Conservation (phyloP, 1,140 invertebrate species). For the Drosophila erecta region DNA sequence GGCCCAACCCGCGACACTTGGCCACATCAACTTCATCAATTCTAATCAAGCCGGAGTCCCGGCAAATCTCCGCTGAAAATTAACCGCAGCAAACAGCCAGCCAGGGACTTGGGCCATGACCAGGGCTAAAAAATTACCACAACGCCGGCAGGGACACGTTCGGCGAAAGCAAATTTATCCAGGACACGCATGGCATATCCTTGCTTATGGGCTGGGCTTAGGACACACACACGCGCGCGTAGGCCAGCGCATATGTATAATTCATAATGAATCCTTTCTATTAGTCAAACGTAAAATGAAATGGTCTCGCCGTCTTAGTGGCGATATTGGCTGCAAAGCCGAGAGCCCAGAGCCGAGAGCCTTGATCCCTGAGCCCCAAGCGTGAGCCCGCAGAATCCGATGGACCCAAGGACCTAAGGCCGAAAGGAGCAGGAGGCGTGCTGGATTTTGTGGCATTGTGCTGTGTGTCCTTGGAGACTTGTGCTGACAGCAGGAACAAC, state of each 20-base stretch:
- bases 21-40: conserved; percentile 71
- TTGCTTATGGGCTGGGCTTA: conserved; percentile 31
- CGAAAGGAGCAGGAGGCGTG: conserved; percentile 49
- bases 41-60: conserved; percentile 67
- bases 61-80: conserved; percentile 75
- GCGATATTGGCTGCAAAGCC: conserved; percentile 75
- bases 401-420: conserved; percentile 7
- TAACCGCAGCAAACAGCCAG: conserved; percentile 65
- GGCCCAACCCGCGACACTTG: conserved; percentile 49
- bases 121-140: conserved; percentile 33
- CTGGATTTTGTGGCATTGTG: conserved; percentile 70
- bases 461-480: conserved; percentile 70
- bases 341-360: conserved; percentile 21
- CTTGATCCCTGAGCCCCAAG: conserved; percentile 18
- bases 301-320: conserved; percentile 75
- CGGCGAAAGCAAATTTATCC: conserved; percentile 61
- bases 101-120: conserved; percentile 27
- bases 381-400: conserved; percentile 43
- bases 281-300: conserved; percentile 81
- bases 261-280: conserved; percentile 83
- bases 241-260: conserved; percentile 62
- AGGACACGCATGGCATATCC: conserved; percentile 52
- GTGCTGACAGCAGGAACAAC: conserved; percentile 58
- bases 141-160: conserved; percentile 36
- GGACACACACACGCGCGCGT: conserved; percentile 10